Evolutionary conservation across 2,113 vertebrate genomes (phyloP).

Genomic region (Pholis gunnellus): DNA sequence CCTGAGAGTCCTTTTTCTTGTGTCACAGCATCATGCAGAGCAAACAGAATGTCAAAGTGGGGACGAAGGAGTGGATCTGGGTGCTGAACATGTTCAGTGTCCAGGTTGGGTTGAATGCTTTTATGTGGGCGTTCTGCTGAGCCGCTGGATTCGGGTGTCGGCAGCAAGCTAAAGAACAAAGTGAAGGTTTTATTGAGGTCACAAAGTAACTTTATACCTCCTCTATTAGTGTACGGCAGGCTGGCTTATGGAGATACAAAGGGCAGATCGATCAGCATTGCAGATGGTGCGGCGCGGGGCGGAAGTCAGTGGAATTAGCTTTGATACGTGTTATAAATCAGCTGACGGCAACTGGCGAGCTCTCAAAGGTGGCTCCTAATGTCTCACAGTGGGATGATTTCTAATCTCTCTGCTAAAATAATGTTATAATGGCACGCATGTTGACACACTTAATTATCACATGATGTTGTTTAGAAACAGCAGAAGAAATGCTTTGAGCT

Average conservation of each 20-base stretch:
- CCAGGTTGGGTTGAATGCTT: constrained; percentile 39
- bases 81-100: constrained; percentile 46
- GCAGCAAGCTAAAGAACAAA: constrained; percentile 47
- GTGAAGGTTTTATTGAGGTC: constrained; percentile 80
- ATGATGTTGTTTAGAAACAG: not conserved
- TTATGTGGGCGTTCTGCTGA: constrained; percentile 35
- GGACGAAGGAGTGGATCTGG: not conserved
- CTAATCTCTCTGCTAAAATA: constrained; percentile 48
- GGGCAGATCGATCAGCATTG: constrained; percentile 72
- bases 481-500: not conserved
- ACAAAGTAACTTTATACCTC: constrained; percentile 80
- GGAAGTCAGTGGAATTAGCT: constrained; percentile 71
- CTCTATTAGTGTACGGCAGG: constrained; percentile 69
- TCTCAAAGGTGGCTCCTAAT: constrained; percentile 39
- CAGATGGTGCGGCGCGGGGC: constrained; percentile 41
- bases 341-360: constrained; percentile 28
- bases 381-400: constrained; percentile 50
- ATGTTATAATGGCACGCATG: not conserved
- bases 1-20: constrained; percentile 3
- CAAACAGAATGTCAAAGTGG: not conserved
- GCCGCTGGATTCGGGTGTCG: constrained; percentile 56
- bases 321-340: constrained; percentile 76
- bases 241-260: constrained; percentile 78
- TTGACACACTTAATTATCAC: not conserved
- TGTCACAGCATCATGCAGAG: constrained; percentile 18